Percentiles rank a stretch among this genome's conserved stretches.
phyloP scores from a whole-genome alignment of 2,888 invertebrate genomes.

The Cybosia mesomella region DNA sequence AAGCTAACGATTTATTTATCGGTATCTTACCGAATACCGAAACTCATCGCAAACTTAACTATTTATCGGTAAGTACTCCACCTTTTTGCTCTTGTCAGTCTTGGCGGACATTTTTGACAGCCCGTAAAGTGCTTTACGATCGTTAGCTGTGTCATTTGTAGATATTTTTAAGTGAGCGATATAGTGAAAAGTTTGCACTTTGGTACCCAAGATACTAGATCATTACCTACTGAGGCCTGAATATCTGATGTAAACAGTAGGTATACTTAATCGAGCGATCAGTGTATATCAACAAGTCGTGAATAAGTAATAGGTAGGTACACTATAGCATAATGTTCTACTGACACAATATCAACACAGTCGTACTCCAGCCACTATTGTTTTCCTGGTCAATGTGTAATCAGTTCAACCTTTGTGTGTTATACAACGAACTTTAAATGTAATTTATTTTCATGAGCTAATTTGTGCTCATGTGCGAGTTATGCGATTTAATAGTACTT shows the following conservation, averaged over 20 bases:
- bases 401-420: conserved; percentile 1
- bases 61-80: too few species aligned
- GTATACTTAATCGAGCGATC: neutral
- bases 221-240: too few species aligned
- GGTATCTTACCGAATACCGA: too few species aligned
- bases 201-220: too few species aligned
- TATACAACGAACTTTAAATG: neutral
- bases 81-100: too few species aligned
- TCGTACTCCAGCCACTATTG: neutral
- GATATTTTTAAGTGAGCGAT: too few species aligned
- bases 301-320: neutral
- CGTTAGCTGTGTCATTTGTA: too few species aligned
- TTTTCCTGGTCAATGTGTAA: conserved; percentile 3
- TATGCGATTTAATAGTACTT: neutral
- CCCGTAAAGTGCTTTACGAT: too few species aligned
- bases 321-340: conserved; percentile 1
- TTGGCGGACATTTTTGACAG: too few species aligned
- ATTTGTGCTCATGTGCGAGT: conserved; percentile 1
- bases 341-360: conserved; percentile 8
- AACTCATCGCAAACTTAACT: too few species aligned
- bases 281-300: neutral
- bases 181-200: too few species aligned
- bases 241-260: neutral
- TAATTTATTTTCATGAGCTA: neutral
- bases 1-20: too few species aligned